phyloP scores from a whole-genome alignment of 2,888 invertebrate genomes.

The Andricus quercusramuli region DNA sequence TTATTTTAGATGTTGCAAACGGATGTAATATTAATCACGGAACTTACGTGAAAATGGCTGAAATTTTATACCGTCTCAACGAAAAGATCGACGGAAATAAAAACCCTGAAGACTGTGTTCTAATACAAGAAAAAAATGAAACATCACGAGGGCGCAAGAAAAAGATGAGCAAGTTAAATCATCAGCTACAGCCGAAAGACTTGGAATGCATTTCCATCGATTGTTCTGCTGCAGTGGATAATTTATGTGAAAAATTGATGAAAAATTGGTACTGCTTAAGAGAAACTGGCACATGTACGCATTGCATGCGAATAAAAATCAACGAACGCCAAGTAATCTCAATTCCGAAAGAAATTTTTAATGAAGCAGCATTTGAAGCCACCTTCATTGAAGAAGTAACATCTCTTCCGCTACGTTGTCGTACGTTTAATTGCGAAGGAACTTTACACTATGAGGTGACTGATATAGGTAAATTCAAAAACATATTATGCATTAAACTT shows the following conservation, averaged over 20 bases:
- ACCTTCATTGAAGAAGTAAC: background rate
- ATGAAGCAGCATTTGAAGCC: background rate
- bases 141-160: background rate
- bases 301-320: background rate
- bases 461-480: background rate
- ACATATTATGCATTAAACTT: background rate
- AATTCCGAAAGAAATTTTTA: background rate
- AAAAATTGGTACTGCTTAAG: background rate
- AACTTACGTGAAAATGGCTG: background rate
- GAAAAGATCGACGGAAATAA: background rate
- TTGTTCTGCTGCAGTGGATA: conserved; percentile 3
- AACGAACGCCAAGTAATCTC: background rate
- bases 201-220: background rate
- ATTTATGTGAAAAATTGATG: background rate
- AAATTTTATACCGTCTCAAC: background rate
- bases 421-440: background rate
- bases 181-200: background rate
- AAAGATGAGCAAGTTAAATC: background rate
- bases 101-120: background rate
- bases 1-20: background rate
- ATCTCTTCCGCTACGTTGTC: background rate
- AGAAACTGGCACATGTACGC: background rate
- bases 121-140: background rate
- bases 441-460: background rate
- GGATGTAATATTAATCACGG: background rate